Evolutionary conservation across 1,140 invertebrate genomes (phyloP).

Genomic region (Polypedilum vanderplanki): DNA sequence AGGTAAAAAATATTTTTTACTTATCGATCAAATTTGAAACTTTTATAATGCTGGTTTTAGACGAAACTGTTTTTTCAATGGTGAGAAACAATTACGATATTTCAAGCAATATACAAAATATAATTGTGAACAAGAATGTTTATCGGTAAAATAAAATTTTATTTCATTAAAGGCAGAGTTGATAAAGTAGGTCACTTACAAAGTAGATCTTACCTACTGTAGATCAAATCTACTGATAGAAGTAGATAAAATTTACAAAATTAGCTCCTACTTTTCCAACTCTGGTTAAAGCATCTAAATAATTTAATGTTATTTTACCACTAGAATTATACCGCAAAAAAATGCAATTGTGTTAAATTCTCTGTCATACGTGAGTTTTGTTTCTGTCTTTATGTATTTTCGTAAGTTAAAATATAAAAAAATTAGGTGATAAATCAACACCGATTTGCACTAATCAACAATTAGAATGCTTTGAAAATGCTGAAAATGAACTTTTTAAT

Average conservation of each 20-base stretch:
- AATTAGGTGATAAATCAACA: constrained; percentile 33
- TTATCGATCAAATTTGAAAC: no score
- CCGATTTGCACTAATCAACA: constrained; percentile 45
- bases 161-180: not conserved
- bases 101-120: constrained; percentile 49
- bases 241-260: no score
- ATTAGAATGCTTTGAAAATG: constrained; percentile 41
- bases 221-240: no score
- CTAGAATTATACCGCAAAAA: constrained; percentile 49
- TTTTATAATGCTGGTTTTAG: not conserved
- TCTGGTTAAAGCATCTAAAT: no score
- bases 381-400: not conserved
- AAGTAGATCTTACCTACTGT: not conserved
- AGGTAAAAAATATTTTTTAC: no score
- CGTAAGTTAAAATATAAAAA: not conserved
- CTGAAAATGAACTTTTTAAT: constrained; percentile 41
- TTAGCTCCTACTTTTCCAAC: no score
- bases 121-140: constrained; percentile 58
- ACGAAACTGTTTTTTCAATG: not conserved
- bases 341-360: constrained; percentile 54
- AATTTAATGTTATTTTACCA: no score
- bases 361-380: constrained; percentile 56
- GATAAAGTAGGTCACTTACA: not conserved
- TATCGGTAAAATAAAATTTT: constrained; percentile 40
- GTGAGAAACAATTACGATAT: not conserved